Evolutionary conservation across 2,888 invertebrate genomes (phyloP).

Genomic region (Zootermopsis nevadensis): DNA sequence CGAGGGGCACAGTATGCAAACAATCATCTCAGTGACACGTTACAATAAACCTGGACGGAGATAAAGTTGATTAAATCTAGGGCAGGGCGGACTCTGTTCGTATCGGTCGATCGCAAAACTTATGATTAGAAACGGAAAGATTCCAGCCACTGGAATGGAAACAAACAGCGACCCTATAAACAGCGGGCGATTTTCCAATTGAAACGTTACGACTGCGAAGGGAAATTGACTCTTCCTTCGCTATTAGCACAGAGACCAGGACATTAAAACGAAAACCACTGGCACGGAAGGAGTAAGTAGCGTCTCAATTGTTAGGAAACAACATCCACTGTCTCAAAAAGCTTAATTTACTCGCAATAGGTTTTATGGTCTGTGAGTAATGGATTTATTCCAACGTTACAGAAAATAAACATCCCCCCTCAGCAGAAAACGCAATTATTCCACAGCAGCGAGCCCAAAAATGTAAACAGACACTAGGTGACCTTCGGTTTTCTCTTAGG

Average conservation of each 20-base stretch:
- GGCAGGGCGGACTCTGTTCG: too few species aligned
- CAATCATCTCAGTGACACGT: too few species aligned
- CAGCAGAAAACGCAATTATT: too few species aligned
- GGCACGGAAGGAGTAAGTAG: not conserved
- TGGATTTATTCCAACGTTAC: not conserved
- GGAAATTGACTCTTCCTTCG: not conserved
- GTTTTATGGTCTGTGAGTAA: not conserved
- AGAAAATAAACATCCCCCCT: too few species aligned
- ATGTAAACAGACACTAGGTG: too few species aligned
- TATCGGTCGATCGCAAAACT: not conserved
- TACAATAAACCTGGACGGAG: too few species aligned
- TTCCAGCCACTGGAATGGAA: not conserved
- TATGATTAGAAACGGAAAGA: not conserved
- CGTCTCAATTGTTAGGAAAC: not conserved
- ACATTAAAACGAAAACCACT: not conserved
- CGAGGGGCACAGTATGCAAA: too few species aligned
- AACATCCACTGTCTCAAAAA: not conserved
- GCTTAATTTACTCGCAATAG: not conserved
- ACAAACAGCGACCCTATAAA: not conserved
- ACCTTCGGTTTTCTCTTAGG: too few species aligned
- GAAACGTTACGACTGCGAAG: not conserved
- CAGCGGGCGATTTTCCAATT: not conserved
- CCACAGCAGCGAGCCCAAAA: too few species aligned
- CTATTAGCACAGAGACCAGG: not conserved
- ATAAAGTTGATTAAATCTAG: too few species aligned